These are phyloP conservation scores for Styela plicata DNA, from an alignment of 23 tunicate species.

Conservation along the genomic window DNA sequence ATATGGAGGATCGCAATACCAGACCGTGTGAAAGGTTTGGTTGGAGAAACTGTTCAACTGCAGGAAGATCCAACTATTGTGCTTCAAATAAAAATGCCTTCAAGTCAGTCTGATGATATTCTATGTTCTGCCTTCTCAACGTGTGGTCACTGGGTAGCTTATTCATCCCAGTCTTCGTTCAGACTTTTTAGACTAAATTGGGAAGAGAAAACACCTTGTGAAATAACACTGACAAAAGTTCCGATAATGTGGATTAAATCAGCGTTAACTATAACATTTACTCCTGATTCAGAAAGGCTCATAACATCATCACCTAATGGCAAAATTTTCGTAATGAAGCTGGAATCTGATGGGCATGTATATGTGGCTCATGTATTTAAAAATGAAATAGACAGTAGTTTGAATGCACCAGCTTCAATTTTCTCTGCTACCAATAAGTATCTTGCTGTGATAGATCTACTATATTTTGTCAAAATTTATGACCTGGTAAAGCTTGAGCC, in stretches of 20 bases:
- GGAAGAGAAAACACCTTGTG: conserved; percentile 1
- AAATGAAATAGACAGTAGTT: neutral
- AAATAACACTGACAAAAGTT: neutral
- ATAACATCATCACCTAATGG: conserved; percentile 39
- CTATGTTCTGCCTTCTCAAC: conserved; percentile 39
- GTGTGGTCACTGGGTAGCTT: conserved; percentile 75
- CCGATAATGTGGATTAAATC: conserved; percentile 21
- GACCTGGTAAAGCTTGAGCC: conserved; percentile 14
- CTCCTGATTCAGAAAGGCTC: conserved; percentile 38
- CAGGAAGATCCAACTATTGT: conserved; percentile 47
- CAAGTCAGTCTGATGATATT: conserved; percentile 29
- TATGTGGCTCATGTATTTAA: conserved; percentile 21
- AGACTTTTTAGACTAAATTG: conserved; percentile 37
- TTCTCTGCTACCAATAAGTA: neutral
- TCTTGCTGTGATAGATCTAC: neutral
- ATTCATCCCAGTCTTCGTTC: conserved; percentile 44
- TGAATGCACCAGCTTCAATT: neutral
- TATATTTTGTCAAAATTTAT: neutral
- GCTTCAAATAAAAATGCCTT: conserved; percentile 32
- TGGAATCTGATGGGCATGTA: conserved; percentile 22
- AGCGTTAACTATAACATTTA: conserved; percentile 33
- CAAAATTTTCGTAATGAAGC: conserved; percentile 34
- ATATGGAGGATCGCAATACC: conserved; percentile 49
- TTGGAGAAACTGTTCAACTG: conserved; percentile 13
- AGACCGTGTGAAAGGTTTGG: neutral